Base-by-base conservation (phyloP, 2,113 vertebrate species). In the Probosciger aterrimus region DNA sequence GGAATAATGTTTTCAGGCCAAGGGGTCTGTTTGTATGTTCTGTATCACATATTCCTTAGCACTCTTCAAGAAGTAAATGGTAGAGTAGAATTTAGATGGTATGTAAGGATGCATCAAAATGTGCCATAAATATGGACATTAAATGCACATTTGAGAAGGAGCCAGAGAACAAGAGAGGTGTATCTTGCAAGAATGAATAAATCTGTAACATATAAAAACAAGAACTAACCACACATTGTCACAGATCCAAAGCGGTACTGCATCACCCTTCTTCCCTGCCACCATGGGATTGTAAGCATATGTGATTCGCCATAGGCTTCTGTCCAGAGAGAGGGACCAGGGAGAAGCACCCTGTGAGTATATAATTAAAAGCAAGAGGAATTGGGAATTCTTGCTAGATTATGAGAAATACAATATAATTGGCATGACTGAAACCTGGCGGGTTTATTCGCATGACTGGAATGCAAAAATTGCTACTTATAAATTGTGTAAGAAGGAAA, bases 351-450 rank as follows among this genome's bases (percentile, higher is more conserved):
- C 93, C 82, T 46, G 24, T 85, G 91, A 96, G 74, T 24, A 6
- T n/a, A 15, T 87, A 82, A 92, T 96, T 92, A 93, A 94, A 97
- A 91, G 93, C 74, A 79, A 71, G 62, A 91, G 44, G 57, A 85
- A 73, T 16, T 64, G 91, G 91, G 65, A 95, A 95, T 91, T 94
- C 86, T 89, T 79, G 63, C 44, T 92, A 89, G 84, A 91, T 91
- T 95, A 82, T 73, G 91, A 93, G 87, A 93, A 94, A 95, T 87
- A 74, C 28, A 70, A 63, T 83, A 86, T 95, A 96, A 97, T 93
- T 91, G 86, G 74, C 91, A 73, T 96, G 89, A 91, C 94, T 91
- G 95, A 89, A 96, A 87, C 74, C 93, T 95, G 77, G 86, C 6
- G 63, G 78, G 89, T 92, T 92, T 89, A 50, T 93, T 81, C 5